A percentile compares a stretch with the other conserved stretches of the same genome.
Conservation (phyloP, 2,888 invertebrate species). For the Globia sparganii region DNA sequence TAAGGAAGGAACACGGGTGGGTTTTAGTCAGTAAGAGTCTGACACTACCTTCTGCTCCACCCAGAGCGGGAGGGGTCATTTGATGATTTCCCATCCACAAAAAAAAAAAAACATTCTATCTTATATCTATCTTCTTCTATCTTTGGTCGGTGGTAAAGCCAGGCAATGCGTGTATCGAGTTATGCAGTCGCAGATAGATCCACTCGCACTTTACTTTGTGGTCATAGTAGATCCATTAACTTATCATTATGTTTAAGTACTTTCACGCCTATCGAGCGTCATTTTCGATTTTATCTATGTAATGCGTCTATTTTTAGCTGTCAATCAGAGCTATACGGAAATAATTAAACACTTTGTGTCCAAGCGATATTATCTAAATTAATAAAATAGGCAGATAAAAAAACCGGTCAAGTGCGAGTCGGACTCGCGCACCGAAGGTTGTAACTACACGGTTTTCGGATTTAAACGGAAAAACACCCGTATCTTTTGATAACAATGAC, state of each 20-base stretch:
- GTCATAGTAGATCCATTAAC: neutral
- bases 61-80: too few species aligned
- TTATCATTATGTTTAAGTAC: neutral
- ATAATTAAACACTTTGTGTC: constrained; percentile 8
- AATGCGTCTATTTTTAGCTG: neutral
- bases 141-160: too few species aligned
- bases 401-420: too few species aligned
- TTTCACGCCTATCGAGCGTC: neutral
- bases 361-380: constrained; percentile 4
- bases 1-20: too few species aligned
- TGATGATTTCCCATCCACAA: too few species aligned
- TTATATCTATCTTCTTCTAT: neutral
- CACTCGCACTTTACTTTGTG: neutral
- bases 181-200: neutral
- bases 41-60: too few species aligned
- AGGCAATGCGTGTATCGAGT: neutral
- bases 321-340: constrained; percentile 20
- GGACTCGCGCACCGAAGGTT: too few species aligned
- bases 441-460: too few species aligned
- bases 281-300: neutral
- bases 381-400: neutral
- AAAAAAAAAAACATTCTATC: too few species aligned
- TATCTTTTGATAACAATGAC: too few species aligned
- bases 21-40: too few species aligned
- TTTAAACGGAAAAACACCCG: too few species aligned